Evolutionary conservation across 2,888 invertebrate species (phyloP), one percentile per base, ranked within the genome.

Genomic region (Colletes collaris): DNA sequence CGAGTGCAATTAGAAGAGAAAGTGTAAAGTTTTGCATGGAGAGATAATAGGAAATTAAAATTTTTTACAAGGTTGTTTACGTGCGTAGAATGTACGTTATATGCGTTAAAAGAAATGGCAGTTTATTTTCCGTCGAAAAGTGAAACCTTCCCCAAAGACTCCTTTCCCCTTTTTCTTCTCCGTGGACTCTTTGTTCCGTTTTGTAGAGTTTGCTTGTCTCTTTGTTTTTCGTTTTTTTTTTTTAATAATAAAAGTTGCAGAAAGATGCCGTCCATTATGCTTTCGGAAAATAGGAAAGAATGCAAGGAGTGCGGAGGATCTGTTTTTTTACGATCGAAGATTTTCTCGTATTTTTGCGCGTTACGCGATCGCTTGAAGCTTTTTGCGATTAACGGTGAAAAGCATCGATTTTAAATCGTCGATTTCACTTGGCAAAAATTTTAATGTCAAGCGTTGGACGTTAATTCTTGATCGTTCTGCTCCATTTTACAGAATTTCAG

Each of bases 251-350:
- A 60, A 56, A 52, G 79, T 78, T 73, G 72, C 86, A 64, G 74
- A 67, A 68, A 83, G 59, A 81, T 85, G 79, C 85, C 85, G 85
- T 85, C 85, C 85, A 86, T 86, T 72, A 74, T 76, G 46, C 72
- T 86, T 81, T 80, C 73, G 58, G 52, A 35, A 65, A 55, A 37
- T 53, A 16, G 56, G 52, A 53, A 64, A 53, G 52, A 37, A 27
- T 55, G 55, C 44, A 35, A 55, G 55, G 50, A 50, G 64, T 16
- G 40, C 44, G 35, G 52, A 11, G 63, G 64, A 68, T 71, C 60
- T 37, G 37, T 67, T 52, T 52, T 50, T 53, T 46, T 46, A 46
- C 44, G 44, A 46, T 0, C 2, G 44, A 40, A 40, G 4, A 46
- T 46, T 8, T 50, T 11, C 63, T 50, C 27, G 27, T 58, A 59